These are phyloP conservation scores for Liposcelis brunnea DNA, from an alignment of 2,888 invertebrate species.

Conservation along the genomic window DNA sequence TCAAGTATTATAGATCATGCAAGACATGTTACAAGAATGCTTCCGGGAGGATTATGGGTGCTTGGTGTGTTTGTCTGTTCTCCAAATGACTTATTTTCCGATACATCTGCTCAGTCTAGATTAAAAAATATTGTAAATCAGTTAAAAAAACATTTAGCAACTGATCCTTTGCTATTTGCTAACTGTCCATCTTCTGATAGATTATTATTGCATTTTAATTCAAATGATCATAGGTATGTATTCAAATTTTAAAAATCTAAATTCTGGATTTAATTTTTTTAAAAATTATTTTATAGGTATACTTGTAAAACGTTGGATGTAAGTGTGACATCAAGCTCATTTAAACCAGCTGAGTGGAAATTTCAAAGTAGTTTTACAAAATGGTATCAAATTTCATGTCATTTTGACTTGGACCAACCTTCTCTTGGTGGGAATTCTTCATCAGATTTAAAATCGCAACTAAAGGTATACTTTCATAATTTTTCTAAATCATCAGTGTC, in stretches of 20 bases:
- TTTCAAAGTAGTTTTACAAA: conserved; percentile 47
- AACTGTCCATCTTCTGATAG: conserved; percentile 37
- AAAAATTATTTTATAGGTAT: conserved; percentile 25
- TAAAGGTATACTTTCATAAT: conserved; percentile 38
- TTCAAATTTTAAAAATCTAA: too few species aligned
- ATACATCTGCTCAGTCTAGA: conserved; percentile 36
- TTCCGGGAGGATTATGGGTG: conserved; percentile 78
- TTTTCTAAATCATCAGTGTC: conserved; percentile 3
- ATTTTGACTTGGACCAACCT: conserved; percentile 48
- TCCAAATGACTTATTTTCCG: conserved; percentile 42
- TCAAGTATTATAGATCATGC: conserved; percentile 65
- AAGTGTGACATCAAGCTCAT: conserved; percentile 26
- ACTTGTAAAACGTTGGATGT: conserved; percentile 49
- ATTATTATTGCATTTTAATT: conserved; percentile 39
- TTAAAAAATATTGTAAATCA: conserved; percentile 37
- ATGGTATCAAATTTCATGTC: conserved; percentile 62
- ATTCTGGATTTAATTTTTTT: too few species aligned
- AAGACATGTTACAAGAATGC: conserved; percentile 68
- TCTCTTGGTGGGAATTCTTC: conserved; percentile 34
- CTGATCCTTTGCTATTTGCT: conserved; percentile 41
- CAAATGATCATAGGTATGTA: conserved; percentile 30
- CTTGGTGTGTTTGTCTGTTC: conserved; percentile 65
- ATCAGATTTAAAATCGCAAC: conserved; percentile 45
- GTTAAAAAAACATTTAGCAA: conserved; percentile 36
- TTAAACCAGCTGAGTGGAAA: conserved; percentile 60